Base-by-base conservation (phyloP, 2,797 vertebrate species). In the Trachops cirrhosus region DNA sequence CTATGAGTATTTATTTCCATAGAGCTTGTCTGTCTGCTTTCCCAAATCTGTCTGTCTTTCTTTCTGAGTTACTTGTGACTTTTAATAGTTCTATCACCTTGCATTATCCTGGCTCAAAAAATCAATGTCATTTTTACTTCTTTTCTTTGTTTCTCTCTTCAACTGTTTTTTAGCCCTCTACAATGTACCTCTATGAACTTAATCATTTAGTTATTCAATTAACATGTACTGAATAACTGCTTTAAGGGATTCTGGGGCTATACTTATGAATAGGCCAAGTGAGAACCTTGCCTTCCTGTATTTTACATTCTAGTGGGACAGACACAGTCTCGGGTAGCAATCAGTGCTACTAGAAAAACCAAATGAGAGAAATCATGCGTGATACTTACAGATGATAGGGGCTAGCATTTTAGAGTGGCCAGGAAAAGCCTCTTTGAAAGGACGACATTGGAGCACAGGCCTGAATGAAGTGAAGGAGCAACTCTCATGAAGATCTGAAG, bases 131-230 rank as follows among this genome's bases (percentile, higher is more conserved):
- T 26, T 94, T 93, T 95, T 83, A 73, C 12, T 82, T 37, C 24
- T 84, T 9, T 32, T 89, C 24, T 22, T 93, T 79, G 64, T 79
- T 89, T 93, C 70, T 94, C 26, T 85, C 82, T 74, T 91, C 10
- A 77, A n/a, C 15, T 73, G 11, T n/a, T 62, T 15, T 50, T 44
- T 44, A 37, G n/a, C 82, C 15, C 59, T 77, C 29, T 16, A 78
- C 7, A 83, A 85, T 16, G 9, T 46, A 50, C 22, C 44, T 85
- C 77, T 68, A 50, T 26, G 88, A 74, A 50, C 54, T 39, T 68
- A 80, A 1, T 91, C 21, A 73, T 77, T 91, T 78, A 62, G 21
- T 68, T 86, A 79, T 54, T 67, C 15, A 67, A 14, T 79, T 37
- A 73, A 39, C 46, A 73, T 22, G 29, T 46, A n/a, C 0, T 19